Base-by-base conservation (phyloP, 2,113 vertebrate genomes). In the Dicrurus megarhynchus region DNA sequence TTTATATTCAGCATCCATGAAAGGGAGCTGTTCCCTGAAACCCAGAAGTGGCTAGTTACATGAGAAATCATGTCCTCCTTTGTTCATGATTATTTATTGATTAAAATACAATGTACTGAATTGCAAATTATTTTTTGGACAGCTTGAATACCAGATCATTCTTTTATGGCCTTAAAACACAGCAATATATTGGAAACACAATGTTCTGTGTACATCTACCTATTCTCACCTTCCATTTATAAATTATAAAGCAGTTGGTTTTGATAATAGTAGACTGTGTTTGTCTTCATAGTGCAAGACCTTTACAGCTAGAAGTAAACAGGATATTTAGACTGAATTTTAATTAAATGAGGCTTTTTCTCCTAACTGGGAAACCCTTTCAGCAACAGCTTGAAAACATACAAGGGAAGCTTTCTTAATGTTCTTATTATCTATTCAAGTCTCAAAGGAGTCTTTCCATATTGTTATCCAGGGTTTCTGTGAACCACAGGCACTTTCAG, bases 31-130 rank as follows among this genome's bases (percentile, higher is more conserved):
- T 68, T 89, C 11, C 33, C 32, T 57, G 41, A 73, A 91, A 76
- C n/a, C 7, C 56, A 75, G 44, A 37, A 49, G 23, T 68, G 37
- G 32, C 20, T 91, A 70, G 23, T 64, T 84, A 84, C 32, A 44
- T 49, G 49, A 81, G 47, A 82, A 92, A 78, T 56, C 57, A 53
- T 76, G 41, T 67, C 32, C 11, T 90, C 14, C 23, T 67, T 39
- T 92, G 19, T 78, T 94, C 57, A 50, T 75, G 53, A 69, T 73
- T 87, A 92, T 92, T 93, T 89, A 84, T 68, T 89, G 28, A 89
- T 94, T 93, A 82, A 89, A 89, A 71, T 82, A 69, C 28, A 42
- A 20, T 44, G 46, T 55, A 75, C 77, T 89, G 87, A 84, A 91
- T 81, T 91, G 39, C 18, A 84, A 89, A 92, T 89, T 82, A 69